Percentiles rank a stretch among this genome's conserved stretches.
These are phyloP conservation scores for Macrobrachium rosenbergii DNA, from an alignment of 1,140 invertebrate genomes.

Conservation along the genomic window DNA sequence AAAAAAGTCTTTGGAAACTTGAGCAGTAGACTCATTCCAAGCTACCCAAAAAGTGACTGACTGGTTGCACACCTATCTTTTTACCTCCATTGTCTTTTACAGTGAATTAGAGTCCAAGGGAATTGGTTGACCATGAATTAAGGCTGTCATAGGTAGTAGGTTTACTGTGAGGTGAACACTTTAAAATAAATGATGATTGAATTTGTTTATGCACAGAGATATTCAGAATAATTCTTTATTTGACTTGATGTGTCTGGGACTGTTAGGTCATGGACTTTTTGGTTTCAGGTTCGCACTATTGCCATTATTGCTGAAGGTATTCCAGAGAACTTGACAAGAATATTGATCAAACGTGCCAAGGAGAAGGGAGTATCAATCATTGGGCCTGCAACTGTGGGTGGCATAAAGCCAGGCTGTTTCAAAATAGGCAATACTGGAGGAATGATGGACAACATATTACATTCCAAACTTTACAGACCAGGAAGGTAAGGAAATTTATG, in stretches of 20 bases:
- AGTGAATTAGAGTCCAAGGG: too few relatives aligned
- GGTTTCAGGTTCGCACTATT: constrained; percentile 86
- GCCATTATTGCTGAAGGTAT: constrained; percentile 99
- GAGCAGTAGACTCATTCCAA: too few relatives aligned
- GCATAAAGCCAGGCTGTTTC: constrained; percentile 98
- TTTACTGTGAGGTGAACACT: too few relatives aligned
- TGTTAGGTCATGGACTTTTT: not conserved
- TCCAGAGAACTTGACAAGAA: constrained; percentile 97
- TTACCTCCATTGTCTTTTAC: too few relatives aligned
- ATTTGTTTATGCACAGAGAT: too few relatives aligned
- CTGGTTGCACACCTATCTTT: too few relatives aligned
- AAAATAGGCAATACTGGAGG: constrained; percentile 99
- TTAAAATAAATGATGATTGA: too few relatives aligned
- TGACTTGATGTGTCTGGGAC: not conserved
- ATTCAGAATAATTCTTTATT: not conserved
- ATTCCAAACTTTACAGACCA: constrained; percentile 95
- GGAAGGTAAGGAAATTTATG: constrained; percentile 75
- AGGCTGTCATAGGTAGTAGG: too few relatives aligned
- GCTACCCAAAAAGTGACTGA: too few relatives aligned
- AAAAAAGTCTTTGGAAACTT: too few relatives aligned
- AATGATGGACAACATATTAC: constrained; percentile 99
- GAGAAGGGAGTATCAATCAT: constrained; percentile 89
- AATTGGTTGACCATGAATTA: too few relatives aligned
- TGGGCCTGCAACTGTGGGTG: constrained; percentile 96
- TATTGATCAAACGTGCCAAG: constrained; percentile 89